Percentiles rank a stretch among this genome's conserved stretches.
These are phyloP conservation scores for Pomatostomus ruficeps DNA, from an alignment of 2,113 vertebrate species.

Conservation along the genomic window DNA sequence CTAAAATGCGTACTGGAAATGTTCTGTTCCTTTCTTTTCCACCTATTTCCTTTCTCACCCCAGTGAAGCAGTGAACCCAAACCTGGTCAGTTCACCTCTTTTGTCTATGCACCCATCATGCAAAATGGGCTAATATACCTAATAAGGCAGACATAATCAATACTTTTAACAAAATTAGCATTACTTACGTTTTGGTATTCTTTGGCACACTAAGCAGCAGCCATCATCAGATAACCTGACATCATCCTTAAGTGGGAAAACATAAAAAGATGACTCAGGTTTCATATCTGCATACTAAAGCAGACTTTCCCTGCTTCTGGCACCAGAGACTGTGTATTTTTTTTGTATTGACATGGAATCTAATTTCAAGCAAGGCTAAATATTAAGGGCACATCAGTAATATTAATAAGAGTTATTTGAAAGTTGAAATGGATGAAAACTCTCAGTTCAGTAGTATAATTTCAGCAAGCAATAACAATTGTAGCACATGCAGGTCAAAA, in stretches of 20 bases:
- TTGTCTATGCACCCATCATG: background rate
- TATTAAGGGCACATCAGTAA: background rate
- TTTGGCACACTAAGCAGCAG: conserved; percentile 48
- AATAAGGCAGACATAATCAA: background rate
- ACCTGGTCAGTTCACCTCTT: background rate
- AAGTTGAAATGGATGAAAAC: background rate
- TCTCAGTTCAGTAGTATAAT: background rate
- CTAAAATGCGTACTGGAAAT: background rate
- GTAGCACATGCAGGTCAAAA: background rate
- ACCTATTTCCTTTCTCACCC: background rate
- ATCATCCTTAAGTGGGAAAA: conserved; percentile 37
- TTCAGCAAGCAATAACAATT: background rate
- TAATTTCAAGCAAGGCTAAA: background rate
- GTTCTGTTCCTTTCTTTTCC: background rate
- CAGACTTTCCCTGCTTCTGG: background rate
- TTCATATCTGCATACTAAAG: background rate
- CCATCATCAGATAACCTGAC: conserved; percentile 8
- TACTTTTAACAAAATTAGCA: background rate
- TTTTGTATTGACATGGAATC: background rate
- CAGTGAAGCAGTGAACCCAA: background rate
- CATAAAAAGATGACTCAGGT: background rate
- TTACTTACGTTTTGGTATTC: background rate
- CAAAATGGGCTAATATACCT: background rate
- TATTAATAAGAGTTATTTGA: background rate
- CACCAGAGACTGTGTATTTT: background rate